Conservation (phyloP, 2,113 vertebrate genomes). For the Falcunculus frontatus region DNA sequence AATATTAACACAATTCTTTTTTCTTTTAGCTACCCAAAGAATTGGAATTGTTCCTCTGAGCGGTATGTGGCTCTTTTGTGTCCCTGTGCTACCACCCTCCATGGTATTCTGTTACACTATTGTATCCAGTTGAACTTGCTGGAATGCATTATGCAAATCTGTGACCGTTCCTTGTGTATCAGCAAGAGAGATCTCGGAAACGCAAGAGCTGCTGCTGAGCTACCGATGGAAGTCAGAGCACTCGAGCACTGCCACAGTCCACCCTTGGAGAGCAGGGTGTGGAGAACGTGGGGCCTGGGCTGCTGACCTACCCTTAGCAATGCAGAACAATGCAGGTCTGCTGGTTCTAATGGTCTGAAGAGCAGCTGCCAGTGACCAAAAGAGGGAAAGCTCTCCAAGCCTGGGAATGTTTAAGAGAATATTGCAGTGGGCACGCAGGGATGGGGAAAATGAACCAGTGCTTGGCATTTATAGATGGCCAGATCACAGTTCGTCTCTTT, state of each 20-base stretch:
- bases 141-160: conserved; percentile 57
- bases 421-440: too few relatives aligned
- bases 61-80: neutral
- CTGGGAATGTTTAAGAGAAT: neutral
- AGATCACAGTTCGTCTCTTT: neutral
- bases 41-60: neutral
- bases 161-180: conserved; percentile 3
- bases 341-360: neutral
- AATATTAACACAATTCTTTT: neutral
- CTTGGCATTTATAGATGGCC: neutral
- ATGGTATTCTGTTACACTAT: neutral
- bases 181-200: conserved; percentile 39
- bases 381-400: neutral
- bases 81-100: neutral
- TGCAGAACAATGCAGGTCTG: neutral
- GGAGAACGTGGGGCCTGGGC: neutral
- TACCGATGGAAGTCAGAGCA: neutral
- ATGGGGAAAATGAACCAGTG: neutral
- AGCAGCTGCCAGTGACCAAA: neutral
- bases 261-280: neutral
- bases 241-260: neutral
- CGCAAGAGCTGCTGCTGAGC: neutral
- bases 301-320: neutral
- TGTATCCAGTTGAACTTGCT: conserved; percentile 43
- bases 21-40: neutral